A percentile compares a stretch with the other conserved stretches of the same genome.
Evolutionary conservation across 2,113 vertebrate genomes (phyloP).

Genomic region (Andinoacara biseriatus): DNA sequence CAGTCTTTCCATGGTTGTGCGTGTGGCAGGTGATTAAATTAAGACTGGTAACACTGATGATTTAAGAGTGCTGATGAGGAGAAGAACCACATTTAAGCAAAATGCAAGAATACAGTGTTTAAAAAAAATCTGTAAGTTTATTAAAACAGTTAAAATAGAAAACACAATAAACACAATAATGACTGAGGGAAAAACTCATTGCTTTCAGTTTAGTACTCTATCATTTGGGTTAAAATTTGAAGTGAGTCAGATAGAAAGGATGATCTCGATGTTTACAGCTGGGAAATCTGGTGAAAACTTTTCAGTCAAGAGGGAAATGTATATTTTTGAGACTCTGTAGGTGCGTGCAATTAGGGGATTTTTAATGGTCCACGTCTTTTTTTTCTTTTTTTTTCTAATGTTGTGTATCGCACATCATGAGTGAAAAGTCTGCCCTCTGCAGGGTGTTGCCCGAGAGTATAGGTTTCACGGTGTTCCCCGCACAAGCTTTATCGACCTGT

Average conservation of each 20-base stretch:
- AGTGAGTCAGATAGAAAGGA: not conserved
- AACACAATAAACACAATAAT: not conserved
- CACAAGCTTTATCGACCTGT: not conserved
- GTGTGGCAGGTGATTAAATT: not conserved
- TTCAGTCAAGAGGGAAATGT: too few relatives aligned
- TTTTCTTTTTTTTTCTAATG: not conserved
- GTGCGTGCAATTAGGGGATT: not conserved
- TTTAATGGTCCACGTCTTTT: accelerated
- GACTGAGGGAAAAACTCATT: not conserved
- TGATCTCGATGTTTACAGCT: not conserved
- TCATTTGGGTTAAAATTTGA: not conserved
- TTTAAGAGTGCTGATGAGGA: not conserved
- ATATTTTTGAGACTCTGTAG: too few relatives aligned
- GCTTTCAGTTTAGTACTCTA: not conserved
- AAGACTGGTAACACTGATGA: not conserved
- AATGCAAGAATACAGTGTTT: not conserved
- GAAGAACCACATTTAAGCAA: not conserved
- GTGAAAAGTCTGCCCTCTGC: slow-evolving; percentile 19
- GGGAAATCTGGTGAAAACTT: not conserved
- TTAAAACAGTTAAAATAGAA: slow-evolving; percentile 6
- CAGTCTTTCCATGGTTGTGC: slow-evolving; percentile 33
- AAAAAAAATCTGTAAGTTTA: accelerated
- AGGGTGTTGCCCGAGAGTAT: not conserved
- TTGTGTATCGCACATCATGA: not conserved
- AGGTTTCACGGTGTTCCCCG: slow-evolving; percentile 11